phyloP scores from a whole-genome alignment of 2,888 invertebrate genomes.

The Nephrotoma appendiculata region DNA sequence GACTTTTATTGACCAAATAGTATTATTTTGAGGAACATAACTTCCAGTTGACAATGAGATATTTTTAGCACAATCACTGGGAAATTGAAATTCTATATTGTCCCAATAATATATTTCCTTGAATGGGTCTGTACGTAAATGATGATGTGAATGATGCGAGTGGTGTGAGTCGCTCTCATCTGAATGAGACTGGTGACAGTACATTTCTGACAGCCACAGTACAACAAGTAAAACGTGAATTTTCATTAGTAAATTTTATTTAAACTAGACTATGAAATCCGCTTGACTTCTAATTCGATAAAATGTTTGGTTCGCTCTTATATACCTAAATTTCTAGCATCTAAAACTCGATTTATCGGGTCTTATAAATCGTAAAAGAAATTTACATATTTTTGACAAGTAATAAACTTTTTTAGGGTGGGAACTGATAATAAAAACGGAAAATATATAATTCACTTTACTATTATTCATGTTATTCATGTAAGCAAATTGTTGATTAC shows the following conservation, averaged over 20 bases:
- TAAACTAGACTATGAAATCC: neutral
- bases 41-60: neutral
- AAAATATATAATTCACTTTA: no score
- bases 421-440: no score
- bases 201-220: neutral
- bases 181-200: neutral
- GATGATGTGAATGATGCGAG: neutral
- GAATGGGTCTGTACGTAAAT: neutral
- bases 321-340: neutral
- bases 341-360: no score
- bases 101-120: neutral
- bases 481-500: no score
- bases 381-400: no score
- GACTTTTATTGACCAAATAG: neutral
- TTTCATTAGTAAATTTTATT: neutral
- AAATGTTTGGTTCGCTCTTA: neutral
- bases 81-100: neutral
- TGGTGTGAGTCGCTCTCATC: neutral
- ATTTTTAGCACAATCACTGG: neutral
- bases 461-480: no score
- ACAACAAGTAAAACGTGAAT: neutral
- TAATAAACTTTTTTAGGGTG: no score
- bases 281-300: neutral
- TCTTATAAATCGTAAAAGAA: no score
- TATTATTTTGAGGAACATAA: neutral